Evolutionary conservation across 92 coral and sea anemone species (phyloP).

Genomic region (Palythoa caribaeorum): DNA sequence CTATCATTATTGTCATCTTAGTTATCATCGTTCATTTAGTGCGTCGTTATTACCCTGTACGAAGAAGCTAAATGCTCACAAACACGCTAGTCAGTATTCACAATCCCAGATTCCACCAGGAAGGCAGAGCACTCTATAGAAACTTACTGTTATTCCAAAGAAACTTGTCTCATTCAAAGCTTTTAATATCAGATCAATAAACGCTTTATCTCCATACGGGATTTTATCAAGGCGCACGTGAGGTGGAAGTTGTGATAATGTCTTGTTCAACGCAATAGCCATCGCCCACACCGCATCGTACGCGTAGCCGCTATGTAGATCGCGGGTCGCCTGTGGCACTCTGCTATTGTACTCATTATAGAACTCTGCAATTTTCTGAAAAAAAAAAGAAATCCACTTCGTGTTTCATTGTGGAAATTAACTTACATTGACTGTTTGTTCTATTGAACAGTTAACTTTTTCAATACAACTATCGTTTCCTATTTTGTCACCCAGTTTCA

Average conservation of each 20-base stretch:
- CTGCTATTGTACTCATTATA: slow-evolving; percentile 62
- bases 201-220: slow-evolving; percentile 70
- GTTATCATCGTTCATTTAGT: too few relatives aligned
- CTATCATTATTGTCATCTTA: too few relatives aligned
- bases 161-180: slow-evolving; percentile 69
- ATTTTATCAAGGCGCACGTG: slow-evolving; percentile 63
- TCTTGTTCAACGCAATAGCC: slow-evolving; percentile 83
- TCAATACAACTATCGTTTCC: too few relatives aligned
- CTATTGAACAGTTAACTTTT: too few relatives aligned
- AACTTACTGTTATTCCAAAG: slow-evolving; percentile 80
- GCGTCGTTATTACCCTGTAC: too few relatives aligned
- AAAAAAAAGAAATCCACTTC: background rate
- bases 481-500: too few relatives aligned
- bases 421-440: too few relatives aligned
- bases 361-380: slow-evolving; percentile 74
- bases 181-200: slow-evolving; percentile 47
- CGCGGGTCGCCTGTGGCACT: slow-evolving; percentile 58
- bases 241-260: slow-evolving; percentile 63
- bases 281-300: slow-evolving; percentile 92
- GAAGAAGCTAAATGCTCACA: too few relatives aligned
- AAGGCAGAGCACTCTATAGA: background rate
- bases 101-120: background rate
- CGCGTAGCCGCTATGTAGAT: slow-evolving; percentile 72
- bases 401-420: too few relatives aligned
- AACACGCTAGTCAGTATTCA: too few relatives aligned